These are phyloP conservation scores for Drosophila pseudoobscura DNA, from an alignment of 1,140 invertebrate genomes.

Conservation along the genomic window DNA sequence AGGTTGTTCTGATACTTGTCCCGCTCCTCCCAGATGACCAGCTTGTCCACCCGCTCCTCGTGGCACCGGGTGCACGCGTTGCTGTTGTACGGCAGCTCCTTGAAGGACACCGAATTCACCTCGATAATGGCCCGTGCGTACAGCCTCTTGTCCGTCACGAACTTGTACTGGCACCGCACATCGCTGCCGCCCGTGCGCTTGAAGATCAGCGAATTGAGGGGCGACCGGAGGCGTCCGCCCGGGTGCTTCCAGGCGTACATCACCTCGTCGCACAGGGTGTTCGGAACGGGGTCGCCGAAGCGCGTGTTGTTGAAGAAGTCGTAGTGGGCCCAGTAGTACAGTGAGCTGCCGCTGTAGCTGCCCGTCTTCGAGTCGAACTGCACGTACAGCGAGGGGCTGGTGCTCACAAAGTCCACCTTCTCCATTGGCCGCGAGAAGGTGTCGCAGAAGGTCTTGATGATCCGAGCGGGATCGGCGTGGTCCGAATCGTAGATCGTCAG, in stretches of 20 bases:
- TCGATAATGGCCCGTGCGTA: slow-evolving; percentile 91
- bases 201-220: slow-evolving; percentile 93
- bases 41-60: slow-evolving; percentile 91
- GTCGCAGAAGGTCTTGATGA: slow-evolving; percentile 96
- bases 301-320: slow-evolving; percentile 96
- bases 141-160: slow-evolving; percentile 91
- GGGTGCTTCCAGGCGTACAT: slow-evolving; percentile 91
- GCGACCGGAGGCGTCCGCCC: slow-evolving; percentile 89
- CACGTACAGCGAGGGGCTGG: slow-evolving; percentile 92
- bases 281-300: slow-evolving; percentile 90
- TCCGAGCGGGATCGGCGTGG: slow-evolving; percentile 92
- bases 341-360: slow-evolving; percentile 93
- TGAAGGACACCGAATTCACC: slow-evolving; percentile 83
- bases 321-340: slow-evolving; percentile 96
- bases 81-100: slow-evolving; percentile 90
- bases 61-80: slow-evolving; percentile 92
- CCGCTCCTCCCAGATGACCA: slow-evolving; percentile 89
- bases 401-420: slow-evolving; percentile 95
- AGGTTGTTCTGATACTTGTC: slow-evolving; percentile 82
- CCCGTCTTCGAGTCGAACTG: slow-evolving; percentile 95
- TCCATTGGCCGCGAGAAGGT: slow-evolving; percentile 95
- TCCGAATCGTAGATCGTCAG: slow-evolving; percentile 93
- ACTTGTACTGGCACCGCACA: slow-evolving; percentile 91
- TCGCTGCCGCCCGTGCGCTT: slow-evolving; percentile 88
- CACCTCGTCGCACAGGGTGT: slow-evolving; percentile 92